Evolutionary conservation across 1,140 invertebrate species (phyloP), one percentile per base, ranked within the genome.

Genomic region (Tachypleus tridentatus): DNA sequence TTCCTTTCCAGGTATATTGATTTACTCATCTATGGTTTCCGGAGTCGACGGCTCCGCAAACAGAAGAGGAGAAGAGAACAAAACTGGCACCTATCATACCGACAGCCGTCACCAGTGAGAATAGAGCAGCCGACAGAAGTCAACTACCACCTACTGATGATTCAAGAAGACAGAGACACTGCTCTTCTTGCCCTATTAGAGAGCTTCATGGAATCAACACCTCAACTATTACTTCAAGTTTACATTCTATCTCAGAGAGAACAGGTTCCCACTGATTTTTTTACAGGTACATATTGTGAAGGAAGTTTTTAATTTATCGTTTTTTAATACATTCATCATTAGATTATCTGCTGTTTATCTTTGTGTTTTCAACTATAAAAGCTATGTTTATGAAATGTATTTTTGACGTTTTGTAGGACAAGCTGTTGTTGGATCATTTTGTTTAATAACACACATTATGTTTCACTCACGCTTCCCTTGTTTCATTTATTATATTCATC

Each of bases 121-220:
- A 9, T 51, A 10, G 47, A 64, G 58, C 56, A 58, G 48, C 48
- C 57, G 4, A 52, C 51, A 11, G 63, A 64, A 53, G n/a, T 56
- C 10, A 60, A 66, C 61, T 69, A 70, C 56, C 67, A 70, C 63
- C 72, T 29, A 29, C 29, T 29, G 62, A 71, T 64, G 7, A 65
- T 73, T n/a, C 59, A 68, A 11, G 72, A 73, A 52, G 72, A 73
- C 63, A 68, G 68, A 8, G 71, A 73, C 53, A 70, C 68, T 9
- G 69, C 72, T n/a, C 58, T 69, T 10, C 63, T 73, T n/a, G 66
- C 70, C 9, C 59, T 73, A 10, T 52, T 73, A 8, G 69, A 69
- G 56, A 65, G 64, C 51, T 65, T 73, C 57, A 49, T 72, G n/a
- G 65, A 73, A 64, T 73, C 71, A 48, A 66, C 69, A 9, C 67